Conservation (phyloP, 2,113 vertebrate species). For the Tenrec ecaudatus region DNA sequence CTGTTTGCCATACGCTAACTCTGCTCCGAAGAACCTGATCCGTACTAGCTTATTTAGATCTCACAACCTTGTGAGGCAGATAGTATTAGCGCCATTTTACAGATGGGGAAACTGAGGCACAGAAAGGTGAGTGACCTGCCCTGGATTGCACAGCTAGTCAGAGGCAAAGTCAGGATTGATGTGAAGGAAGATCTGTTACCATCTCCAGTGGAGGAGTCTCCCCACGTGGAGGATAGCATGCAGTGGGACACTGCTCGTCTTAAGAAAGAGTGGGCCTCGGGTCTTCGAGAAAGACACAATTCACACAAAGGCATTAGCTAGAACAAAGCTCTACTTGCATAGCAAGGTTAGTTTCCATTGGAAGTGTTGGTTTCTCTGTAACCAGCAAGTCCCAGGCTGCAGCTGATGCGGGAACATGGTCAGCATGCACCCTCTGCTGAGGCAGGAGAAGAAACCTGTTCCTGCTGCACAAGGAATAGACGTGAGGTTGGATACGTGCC, state of each 20-base stretch:
- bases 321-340: neutral
- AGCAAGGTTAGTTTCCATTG: neutral
- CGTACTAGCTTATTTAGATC: neutral
- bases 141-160: neutral
- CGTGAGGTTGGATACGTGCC: neutral
- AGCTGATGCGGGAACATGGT: neutral
- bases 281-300: neutral
- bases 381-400: neutral
- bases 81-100: neutral
- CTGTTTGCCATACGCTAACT: rapidly evolving
- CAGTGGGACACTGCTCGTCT: neutral
- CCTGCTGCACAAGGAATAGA: neutral
- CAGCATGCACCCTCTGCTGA: neutral
- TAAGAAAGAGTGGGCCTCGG: neutral
- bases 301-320: neutral
- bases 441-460: neutral
- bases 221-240: neutral
- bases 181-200: neutral
- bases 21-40: neutral
- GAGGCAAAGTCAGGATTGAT: neutral
- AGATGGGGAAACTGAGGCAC: neutral
- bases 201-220: neutral
- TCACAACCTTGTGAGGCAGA: neutral
- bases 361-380: neutral
- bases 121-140: neutral